Evolutionary conservation across 2,113 vertebrate genomes (phyloP).

Genomic region (Cyprinodon variegatus): DNA sequence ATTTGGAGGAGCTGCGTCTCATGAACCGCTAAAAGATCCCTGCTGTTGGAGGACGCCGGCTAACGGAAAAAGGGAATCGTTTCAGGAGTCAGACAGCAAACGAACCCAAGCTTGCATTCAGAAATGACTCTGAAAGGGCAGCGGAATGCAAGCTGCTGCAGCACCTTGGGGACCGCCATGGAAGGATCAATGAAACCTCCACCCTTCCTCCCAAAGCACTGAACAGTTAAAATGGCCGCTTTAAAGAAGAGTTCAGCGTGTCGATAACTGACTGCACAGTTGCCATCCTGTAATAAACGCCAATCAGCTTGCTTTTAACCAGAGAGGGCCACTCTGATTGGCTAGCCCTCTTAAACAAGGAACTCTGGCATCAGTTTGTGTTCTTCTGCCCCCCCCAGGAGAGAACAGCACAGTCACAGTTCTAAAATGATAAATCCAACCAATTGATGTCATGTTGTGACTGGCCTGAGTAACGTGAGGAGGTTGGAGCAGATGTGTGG

Average conservation of each 20-base stretch:
- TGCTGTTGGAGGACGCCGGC: slow-evolving; percentile 14
- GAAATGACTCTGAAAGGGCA: slow-evolving; percentile 7
- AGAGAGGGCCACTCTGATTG: slow-evolving; percentile 48
- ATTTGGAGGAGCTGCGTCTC: slow-evolving; percentile 13
- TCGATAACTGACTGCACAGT: slow-evolving; percentile 38
- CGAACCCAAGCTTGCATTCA: slow-evolving; percentile 11
- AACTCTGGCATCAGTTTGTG: background rate
- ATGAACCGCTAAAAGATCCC: slow-evolving; percentile 7
- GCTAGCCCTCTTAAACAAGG: background rate
- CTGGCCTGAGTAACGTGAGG: background rate
- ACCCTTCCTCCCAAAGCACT: slow-evolving; percentile 18
- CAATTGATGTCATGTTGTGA: slow-evolving; percentile 1
- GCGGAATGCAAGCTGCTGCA: slow-evolving; percentile 22
- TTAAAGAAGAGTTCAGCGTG: slow-evolving; percentile 22
- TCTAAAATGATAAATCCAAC: background rate
- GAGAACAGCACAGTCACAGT: background rate
- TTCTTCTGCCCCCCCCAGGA: slow-evolving; percentile 11
- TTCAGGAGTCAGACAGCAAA: slow-evolving; percentile 21
- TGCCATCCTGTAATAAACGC: slow-evolving; percentile 32
- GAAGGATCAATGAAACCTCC: slow-evolving; percentile 17
- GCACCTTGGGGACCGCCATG: slow-evolving; percentile 45
- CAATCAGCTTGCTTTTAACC: slow-evolving; percentile 49
- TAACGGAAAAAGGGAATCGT: slow-evolving; percentile 46
- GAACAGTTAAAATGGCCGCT: slow-evolving; percentile 35
- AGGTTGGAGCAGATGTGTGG: slow-evolving; percentile 7